Evolutionary conservation across 2,797 vertebrate genomes (phyloP).

Genomic region (Malacoraja senta): DNA sequence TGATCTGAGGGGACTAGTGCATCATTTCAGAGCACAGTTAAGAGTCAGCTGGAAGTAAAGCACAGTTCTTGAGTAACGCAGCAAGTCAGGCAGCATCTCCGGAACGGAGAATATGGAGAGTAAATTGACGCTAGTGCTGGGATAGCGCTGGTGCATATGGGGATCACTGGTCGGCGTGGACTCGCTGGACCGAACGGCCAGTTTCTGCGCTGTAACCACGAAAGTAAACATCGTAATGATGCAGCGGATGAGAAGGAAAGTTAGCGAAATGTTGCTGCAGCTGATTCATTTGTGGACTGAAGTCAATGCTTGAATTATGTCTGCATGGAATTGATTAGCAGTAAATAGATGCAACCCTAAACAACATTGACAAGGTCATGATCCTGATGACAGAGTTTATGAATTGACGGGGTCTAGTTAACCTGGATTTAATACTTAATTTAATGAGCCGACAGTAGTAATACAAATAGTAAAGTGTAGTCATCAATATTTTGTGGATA

Average conservation of each 20-base stretch:
- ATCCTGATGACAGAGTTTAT: conserved; percentile 9
- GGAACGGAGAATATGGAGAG: no score
- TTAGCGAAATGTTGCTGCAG: neutral
- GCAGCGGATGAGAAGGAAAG: neutral
- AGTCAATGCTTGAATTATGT: neutral
- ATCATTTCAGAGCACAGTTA: no score
- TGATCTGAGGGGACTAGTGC: no score
- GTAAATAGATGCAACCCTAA: conserved; percentile 2
- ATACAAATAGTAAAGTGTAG: neutral
- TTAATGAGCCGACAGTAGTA: neutral
- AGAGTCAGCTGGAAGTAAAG: no score
- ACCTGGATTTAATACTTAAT: neutral
- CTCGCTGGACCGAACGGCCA: no score
- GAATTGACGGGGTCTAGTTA: neutral
- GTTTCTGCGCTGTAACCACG: no score
- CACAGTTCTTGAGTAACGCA: no score
- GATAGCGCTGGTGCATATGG: no score
- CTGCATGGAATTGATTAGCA: neutral
- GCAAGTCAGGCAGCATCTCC: no score
- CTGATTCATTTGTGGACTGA: neutral
- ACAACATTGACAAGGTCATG: neutral
- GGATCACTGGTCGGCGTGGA: no score
- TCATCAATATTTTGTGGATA: neutral
- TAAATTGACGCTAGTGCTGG: no score
- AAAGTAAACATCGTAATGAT: no score